These are phyloP conservation scores for Dendropsophus ebraccatus DNA, from an alignment of 2,113 vertebrate species.

Conservation along the genomic window DNA sequence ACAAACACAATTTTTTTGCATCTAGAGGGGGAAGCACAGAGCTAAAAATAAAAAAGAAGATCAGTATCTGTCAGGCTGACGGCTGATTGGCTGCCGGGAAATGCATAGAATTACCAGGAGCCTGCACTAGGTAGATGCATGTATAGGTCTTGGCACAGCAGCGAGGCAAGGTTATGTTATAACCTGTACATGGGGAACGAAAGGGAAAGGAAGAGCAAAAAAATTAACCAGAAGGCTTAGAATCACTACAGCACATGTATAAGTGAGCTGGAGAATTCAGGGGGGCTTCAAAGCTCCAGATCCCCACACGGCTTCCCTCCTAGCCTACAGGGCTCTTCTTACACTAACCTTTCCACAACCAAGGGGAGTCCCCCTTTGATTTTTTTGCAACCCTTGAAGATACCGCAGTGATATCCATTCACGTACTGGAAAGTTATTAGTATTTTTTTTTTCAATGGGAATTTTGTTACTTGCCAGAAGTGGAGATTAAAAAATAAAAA, in stretches of 20 bases:
- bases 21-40: slow-evolving; percentile 87
- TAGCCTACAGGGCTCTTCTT: slow-evolving; percentile 3
- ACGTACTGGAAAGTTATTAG: background rate
- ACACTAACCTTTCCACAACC: slow-evolving; percentile 23
- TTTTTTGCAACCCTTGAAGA: slow-evolving; percentile 13
- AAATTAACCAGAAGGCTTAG: background rate
- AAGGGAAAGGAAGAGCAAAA: slow-evolving; percentile 67
- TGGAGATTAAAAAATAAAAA: background rate
- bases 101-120: slow-evolving; percentile 92
- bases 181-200: slow-evolving; percentile 77
- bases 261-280: background rate
- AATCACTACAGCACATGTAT: background rate
- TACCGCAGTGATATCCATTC: background rate
- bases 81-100: slow-evolving; percentile 85
- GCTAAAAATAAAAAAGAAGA: slow-evolving; percentile 86
- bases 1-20: slow-evolving; percentile 85
- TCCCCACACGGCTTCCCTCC: background rate
- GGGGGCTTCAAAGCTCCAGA: slow-evolving; percentile 3
- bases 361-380: slow-evolving; percentile 31
- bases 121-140: slow-evolving; percentile 85
- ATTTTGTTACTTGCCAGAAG: background rate
- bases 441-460: background rate
- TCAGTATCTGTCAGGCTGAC: slow-evolving; percentile 85
- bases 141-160: slow-evolving; percentile 76
- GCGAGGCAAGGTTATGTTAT: slow-evolving; percentile 80